Conservation (phyloP, 2,797 vertebrate genomes). For the Halcyon chelicuti region DNA sequence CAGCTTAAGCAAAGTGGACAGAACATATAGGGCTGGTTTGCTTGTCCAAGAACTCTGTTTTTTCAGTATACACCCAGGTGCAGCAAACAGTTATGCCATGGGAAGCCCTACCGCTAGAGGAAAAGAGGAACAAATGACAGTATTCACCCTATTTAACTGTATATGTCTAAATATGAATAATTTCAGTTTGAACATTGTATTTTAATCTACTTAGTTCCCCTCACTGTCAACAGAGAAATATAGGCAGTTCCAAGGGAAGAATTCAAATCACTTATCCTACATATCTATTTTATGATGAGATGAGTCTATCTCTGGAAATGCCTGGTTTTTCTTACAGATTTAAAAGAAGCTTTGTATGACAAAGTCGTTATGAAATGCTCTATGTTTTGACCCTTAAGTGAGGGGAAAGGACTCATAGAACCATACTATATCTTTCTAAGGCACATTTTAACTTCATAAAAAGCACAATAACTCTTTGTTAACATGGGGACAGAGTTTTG, state of each 20-base stretch:
- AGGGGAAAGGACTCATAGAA: neutral
- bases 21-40: neutral
- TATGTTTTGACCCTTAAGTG: neutral
- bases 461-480: neutral
- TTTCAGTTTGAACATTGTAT: neutral
- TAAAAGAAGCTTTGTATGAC: neutral
- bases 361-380: neutral
- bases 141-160: neutral
- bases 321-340: neutral
- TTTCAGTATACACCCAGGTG: neutral
- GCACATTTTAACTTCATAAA: neutral
- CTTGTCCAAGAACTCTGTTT: neutral
- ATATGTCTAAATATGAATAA: neutral
- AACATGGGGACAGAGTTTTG: neutral
- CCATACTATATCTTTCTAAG: neutral
- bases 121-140: neutral
- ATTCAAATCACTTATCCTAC: neutral
- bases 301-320: neutral
- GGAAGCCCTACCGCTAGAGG: neutral
- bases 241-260: neutral
- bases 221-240: neutral
- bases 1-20: accelerated
- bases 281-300: accelerated
- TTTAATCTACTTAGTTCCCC: neutral
- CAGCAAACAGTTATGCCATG: neutral